Base-by-base conservation (phyloP, 2,797 vertebrate genomes). In the Leucoraja ocellata region DNA sequence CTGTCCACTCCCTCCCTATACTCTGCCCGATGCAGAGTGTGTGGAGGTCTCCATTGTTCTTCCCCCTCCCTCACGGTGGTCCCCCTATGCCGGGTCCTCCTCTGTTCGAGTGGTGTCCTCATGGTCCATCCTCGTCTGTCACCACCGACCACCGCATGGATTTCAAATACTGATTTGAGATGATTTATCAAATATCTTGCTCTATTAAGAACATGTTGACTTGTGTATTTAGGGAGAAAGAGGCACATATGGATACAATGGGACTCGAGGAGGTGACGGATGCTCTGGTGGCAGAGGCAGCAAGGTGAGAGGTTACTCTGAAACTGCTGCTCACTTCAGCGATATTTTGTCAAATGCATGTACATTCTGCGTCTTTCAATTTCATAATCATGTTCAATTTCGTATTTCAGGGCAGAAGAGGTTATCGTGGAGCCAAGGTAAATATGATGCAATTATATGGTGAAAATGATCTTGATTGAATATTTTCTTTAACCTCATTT, bases 401-500 rank as follows among this genome's bases (percentile, higher is more conserved):
- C 46, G 16, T 76, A 54, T 95, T 95, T 90, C 95, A 98, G 98
- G 98, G 98, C 13, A n/a, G 46, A 94, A 94, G 97, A 94, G 98
- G 98, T 28, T 95, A 96, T 93, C 95, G 96, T 39, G 98, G 97
- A 74, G 94, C 96, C 91, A 94, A 95, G 96, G 98, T 98, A 95
- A 96, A 97, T 96, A 78, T 21, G 93, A 58, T 25, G 4, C 80
- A 21, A 36, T 65, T 46, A 46, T 46, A 46, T 46, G 46, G 65
- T 32, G 32, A 32, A 65, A n/a, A 63, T 28, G 23, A 36, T 71
- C 80, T 21, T 18, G 13, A 5, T 93, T 76, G 71, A 25, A 92
- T 28, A 76, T 73, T 92, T 71, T 74, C 9, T 7, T 91, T 8
- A 54, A 4, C 36, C 39, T 25, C 14, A 13, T 46, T 71, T 21